Evolutionary conservation across 2,888 invertebrate species (phyloP).

Genomic region (Perizoma flavofasciatum): DNA sequence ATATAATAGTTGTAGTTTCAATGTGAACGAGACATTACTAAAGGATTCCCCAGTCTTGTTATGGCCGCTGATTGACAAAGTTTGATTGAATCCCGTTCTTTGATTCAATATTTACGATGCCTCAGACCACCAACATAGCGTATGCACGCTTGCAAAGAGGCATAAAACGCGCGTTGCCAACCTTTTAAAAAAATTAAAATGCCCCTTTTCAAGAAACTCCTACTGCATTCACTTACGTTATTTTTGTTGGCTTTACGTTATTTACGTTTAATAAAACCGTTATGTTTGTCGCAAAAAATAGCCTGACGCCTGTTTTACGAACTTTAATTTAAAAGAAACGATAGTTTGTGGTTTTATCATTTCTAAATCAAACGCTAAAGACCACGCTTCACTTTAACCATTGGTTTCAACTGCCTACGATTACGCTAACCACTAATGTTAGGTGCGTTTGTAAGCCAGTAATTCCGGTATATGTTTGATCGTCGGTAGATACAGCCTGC

Average conservation of each 20-base stretch:
- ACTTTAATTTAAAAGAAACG: neutral
- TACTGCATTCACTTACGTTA: too few species aligned
- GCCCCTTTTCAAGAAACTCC: too few species aligned
- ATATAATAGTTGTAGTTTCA: too few species aligned
- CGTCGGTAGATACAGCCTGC: constrained; percentile 38
- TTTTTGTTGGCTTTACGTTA: too few species aligned
- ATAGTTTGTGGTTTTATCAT: neutral
- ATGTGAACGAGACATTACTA: constrained; percentile 38
- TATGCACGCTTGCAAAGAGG: too few species aligned
- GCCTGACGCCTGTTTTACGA: neutral
- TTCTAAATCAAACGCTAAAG: constrained; percentile 39
- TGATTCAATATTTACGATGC: constrained; percentile 37
- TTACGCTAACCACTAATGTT: constrained; percentile 63
- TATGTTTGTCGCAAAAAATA: too few species aligned
- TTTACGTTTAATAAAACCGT: too few species aligned
- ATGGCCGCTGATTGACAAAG: constrained; percentile 51
- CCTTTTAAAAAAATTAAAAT: too few species aligned
- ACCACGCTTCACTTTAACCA: constrained; percentile 42
- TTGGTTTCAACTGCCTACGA: constrained; percentile 56
- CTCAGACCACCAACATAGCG: too few species aligned
- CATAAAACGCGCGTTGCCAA: too few species aligned
- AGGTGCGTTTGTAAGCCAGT: constrained; percentile 50
- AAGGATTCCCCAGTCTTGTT: constrained; percentile 45
- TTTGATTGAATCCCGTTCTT: constrained; percentile 49
- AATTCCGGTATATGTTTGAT: constrained; percentile 49